Base-by-base conservation (phyloP, 1,140 invertebrate genomes). In the Bombus pyrosoma region DNA sequence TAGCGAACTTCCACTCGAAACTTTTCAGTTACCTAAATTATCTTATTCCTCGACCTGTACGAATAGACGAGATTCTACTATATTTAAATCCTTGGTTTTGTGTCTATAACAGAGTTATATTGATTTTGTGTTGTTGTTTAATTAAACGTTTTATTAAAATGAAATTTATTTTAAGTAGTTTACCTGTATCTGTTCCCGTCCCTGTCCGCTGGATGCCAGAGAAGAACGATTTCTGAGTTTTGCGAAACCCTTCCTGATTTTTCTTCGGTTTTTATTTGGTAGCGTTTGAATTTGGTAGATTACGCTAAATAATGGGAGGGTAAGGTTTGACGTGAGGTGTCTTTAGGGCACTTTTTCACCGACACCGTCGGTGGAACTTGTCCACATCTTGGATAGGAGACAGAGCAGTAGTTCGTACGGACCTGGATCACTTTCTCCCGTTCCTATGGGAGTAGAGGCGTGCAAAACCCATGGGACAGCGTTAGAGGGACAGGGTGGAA, bases 401-500 rank as follows among this genome's bases (percentile, higher is more conserved):
- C 94, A 94, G 64, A 95, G 95, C 78, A 92, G 92, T 62, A 92
- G 94, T 10, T 95, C 94, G 1, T 95, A 92, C 66, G 94, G 95
- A 18, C 95, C 95, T 12, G 94, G 93, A 15, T 95, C 95, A 6
- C 81, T 95, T 37, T 95, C 94, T 12, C 95, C 95, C 5, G 94
- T 95, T 3, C 95, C 95, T 18, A 85, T 83, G 82, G 94, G 94
- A 0, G 87, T 95, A 10, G 95, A 95, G 84, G 94, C 95, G 10
- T 95, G 95, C 74, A 95, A 95, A 72, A 95, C 94, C 25, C 95
- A 95, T 68, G 94, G 94, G 18, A 95, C 95, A 18, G 94, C 95
- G 34, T 72, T 93, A 22, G 91, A 92, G 32, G 95, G 95, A 22
- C 93, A 94, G 66, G 80, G 62, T 25, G 94, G 94, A 0, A 94